phyloP scores from a whole-genome alignment of 2,113 vertebrate species.

The Corythornis vintsioides region DNA sequence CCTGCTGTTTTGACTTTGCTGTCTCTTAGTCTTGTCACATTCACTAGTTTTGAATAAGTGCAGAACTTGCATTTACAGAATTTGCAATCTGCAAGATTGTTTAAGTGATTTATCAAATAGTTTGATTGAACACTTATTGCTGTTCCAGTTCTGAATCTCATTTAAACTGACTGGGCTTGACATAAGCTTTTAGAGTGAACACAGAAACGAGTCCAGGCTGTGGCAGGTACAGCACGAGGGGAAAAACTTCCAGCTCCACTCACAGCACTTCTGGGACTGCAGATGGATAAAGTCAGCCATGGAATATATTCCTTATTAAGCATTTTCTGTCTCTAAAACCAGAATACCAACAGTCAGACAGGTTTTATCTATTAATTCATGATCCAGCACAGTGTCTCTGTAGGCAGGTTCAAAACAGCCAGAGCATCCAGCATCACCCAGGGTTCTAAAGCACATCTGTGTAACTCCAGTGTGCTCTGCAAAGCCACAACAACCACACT shows the following conservation, averaged over 20 bases:
- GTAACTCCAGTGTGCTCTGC: background rate
- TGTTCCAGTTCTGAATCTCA: conserved; percentile 56
- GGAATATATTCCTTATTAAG: background rate
- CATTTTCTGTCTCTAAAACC: background rate
- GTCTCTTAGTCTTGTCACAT: conserved; percentile 69
- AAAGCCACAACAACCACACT: background rate
- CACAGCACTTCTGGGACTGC: background rate
- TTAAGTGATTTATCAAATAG: conserved; percentile 73
- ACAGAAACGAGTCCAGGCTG: background rate
- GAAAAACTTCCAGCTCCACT: background rate
- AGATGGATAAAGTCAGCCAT: background rate
- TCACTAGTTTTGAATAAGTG: conserved; percentile 59
- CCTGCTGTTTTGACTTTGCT: conserved; percentile 74
- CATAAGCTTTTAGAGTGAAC: conserved; percentile 47
- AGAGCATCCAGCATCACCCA: background rate
- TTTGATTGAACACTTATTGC: conserved; percentile 64
- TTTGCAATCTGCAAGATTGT: conserved; percentile 67
- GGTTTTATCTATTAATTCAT: background rate
- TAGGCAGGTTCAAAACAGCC: background rate
- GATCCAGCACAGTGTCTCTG: background rate
- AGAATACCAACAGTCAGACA: background rate
- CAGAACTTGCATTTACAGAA: conserved; percentile 68
- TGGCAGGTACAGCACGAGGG: background rate
- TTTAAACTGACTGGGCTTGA: conserved; percentile 55
- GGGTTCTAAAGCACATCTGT: background rate